Base-by-base conservation (phyloP, 2,888 invertebrate genomes). In the Clepsis dumicolana region DNA sequence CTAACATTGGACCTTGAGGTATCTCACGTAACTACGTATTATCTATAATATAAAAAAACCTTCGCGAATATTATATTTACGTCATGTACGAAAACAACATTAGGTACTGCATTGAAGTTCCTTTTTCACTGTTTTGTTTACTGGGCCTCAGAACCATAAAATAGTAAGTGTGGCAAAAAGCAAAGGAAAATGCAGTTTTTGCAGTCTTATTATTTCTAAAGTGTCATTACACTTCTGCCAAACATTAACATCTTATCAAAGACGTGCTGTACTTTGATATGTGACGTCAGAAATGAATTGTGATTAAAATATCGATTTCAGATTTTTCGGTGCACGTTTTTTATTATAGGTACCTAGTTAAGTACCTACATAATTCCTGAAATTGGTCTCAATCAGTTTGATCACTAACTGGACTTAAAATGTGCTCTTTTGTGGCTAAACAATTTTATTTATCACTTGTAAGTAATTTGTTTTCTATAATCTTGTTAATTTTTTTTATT, bases 161-260 rank as follows among this genome's bases (percentile, higher is more conserved):
- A 48, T 21, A 21, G 48, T 48, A 48, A 21, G 48, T 48, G 21
- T 21, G 21, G 21, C 21, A 12, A 48, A 48, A 16, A 48, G 12
- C 44, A 21, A 21, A 21, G 18, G 0, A 18, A 44, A 44, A 18
- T 18, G 18, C 44, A 44, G 12, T 18, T 21, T 8, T 48, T 48
- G 21, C 48, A 21, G 21, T 48, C 48, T 21, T 48, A 48, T 21
- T n/a, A 21, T 10, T 48, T 48, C 21, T 48, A 12, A 21, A 21
- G 48, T 14, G 12, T 52, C 7, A 35, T 14, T 63, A 25, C 14
- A 27, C 41, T 52, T 35, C 12, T 25, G 16, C 16, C 16, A 12
- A 24, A 35, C 16, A 21, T 21, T 48, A 25, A 53, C 16, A 27
- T 41, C 35, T 62, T 53, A 63, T 63, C 63, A 53, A 53, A 8